These are phyloP conservation scores for Vulpes vulpes DNA, from an alignment of 2,113 vertebrate species.

Conservation along the genomic window DNA sequence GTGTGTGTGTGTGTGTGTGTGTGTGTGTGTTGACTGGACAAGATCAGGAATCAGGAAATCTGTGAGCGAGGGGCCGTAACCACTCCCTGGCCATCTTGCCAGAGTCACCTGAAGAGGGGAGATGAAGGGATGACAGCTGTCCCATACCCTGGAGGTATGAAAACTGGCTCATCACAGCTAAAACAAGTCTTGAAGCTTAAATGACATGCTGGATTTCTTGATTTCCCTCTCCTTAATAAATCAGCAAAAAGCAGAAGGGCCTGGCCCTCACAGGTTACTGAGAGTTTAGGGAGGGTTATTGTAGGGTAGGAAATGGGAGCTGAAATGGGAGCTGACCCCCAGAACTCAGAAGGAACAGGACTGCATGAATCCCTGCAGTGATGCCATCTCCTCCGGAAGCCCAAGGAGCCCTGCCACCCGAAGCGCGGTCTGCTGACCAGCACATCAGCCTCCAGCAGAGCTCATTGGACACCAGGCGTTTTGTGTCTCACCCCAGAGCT, in stretches of 20 bases:
- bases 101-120: not conserved
- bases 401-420: accelerated
- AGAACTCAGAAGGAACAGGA: not conserved
- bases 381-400: too few species aligned
- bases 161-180: not conserved
- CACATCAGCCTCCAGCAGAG: accelerated
- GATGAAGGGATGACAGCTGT: not conserved
- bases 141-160: not conserved
- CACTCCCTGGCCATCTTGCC: not conserved
- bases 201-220: not conserved
- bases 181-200: not conserved
- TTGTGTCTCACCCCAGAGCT: accelerated
- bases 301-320: too few species aligned
- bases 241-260: not conserved
- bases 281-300: not conserved
- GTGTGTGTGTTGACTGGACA: too few species aligned
- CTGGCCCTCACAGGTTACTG: not conserved
- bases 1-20: not conserved
- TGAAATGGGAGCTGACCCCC: too few species aligned
- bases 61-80: not conserved
- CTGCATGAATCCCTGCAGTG: not conserved
- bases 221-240: not conserved
- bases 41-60: not conserved
- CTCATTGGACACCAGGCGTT: accelerated
- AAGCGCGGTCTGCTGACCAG: accelerated